These are phyloP conservation scores for Pitta sordida DNA, from an alignment of 2,113 vertebrate genomes.

Conservation along the genomic window DNA sequence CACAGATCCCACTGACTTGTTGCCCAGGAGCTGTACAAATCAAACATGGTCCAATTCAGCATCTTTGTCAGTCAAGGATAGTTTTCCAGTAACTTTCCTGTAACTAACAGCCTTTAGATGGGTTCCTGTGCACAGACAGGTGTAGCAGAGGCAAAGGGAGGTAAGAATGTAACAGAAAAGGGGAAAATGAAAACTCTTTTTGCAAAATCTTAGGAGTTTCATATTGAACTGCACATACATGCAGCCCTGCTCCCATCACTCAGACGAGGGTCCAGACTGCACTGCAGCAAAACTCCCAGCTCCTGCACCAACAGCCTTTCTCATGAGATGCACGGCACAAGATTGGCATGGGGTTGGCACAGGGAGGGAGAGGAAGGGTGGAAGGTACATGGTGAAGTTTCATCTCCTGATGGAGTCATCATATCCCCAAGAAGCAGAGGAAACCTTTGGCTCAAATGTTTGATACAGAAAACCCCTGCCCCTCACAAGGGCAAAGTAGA, in stretches of 20 bases:
- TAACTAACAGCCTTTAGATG: background rate
- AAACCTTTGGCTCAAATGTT: background rate
- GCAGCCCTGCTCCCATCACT: background rate
- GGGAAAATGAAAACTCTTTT: background rate
- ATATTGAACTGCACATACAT: accelerated
- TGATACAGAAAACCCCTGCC: background rate
- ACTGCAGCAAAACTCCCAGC: background rate
- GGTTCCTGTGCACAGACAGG: background rate
- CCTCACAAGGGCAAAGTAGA: background rate
- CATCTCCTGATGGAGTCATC: background rate
- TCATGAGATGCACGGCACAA: accelerated
- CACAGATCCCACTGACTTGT: background rate
- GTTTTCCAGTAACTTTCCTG: background rate
- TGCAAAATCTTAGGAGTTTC: background rate
- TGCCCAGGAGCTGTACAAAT: background rate
- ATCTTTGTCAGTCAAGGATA: background rate
- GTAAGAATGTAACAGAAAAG: background rate
- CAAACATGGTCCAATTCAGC: background rate
- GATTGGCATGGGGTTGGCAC: accelerated
- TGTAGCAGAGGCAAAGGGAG: background rate
- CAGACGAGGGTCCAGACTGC: background rate
- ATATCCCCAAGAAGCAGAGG: background rate
- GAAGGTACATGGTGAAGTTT: background rate
- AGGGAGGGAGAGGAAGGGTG: background rate
- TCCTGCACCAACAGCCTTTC: accelerated